Evolutionary conservation across 53 echinoderm and acorn worm species (phyloP), one percentile per base, ranked within the genome.

Genomic region (Zoroaster sp.): DNA sequence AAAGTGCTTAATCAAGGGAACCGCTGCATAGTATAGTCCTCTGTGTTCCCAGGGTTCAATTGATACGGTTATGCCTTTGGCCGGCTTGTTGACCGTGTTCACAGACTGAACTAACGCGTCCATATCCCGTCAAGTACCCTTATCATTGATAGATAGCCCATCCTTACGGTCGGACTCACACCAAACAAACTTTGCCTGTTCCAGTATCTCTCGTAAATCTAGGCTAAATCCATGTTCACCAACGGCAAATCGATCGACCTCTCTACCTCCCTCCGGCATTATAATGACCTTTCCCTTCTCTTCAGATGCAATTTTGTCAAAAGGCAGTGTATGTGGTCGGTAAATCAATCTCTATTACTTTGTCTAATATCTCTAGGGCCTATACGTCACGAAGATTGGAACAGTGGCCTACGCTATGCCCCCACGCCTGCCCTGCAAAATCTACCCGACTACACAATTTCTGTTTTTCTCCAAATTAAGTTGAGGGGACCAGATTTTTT

Each of bases 181-280:
- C 49, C 79, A 38, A 79, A 79, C 63, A 59, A 79, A 79, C 65
- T 65, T 55, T 59, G 52, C 12, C 40, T 59, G 13, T 39, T 59
- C 63, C 54, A 32, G 54, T 35, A 37, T 33, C 77, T 20, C 51
- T 53, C 35, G 40, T 20, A 66, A 44, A 81, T 81, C 35, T 66
- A 68, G 81, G 81, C 67, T 81, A 66, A 81, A 66, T 66, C 81
- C 81, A 81, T 55, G 81, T 66, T 42, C 66, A 40, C 81, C 81
- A 81, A 32, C 65, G 81, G 81, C 66, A 66, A 81, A 66, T 66
- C 81, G 30, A 81, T 66, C 67, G 66, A 67, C 43, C 41, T 40
- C 33, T 41, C 38, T 1, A 17, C 71, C 38, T 37, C 38, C 71
- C 38, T 37, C 38, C 32, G 35, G 35, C 18, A 7, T 71, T 4